Percentiles rank a stretch among this genome's conserved stretches.
Evolutionary conservation across 2,888 invertebrate genomes (phyloP).

Genomic region (Monopis laevigella): DNA sequence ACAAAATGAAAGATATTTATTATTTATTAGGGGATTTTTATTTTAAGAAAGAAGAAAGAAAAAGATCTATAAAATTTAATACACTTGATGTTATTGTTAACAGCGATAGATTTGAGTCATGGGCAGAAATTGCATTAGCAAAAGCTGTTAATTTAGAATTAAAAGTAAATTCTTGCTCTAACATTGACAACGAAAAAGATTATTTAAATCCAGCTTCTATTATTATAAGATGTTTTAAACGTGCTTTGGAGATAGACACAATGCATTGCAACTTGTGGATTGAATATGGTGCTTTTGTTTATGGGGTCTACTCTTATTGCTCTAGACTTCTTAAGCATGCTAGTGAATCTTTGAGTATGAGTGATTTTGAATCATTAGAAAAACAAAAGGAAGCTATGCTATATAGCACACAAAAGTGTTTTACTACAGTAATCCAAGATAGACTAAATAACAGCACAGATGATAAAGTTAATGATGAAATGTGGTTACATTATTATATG

Average conservation of each 20-base stretch:
- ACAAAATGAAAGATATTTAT: constrained; percentile 78
- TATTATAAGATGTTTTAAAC: constrained; percentile 82
- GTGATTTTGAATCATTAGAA: constrained; percentile 77
- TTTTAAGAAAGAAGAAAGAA: constrained; percentile 85
- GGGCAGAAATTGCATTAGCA: constrained; percentile 90
- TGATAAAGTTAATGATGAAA: constrained; percentile 76
- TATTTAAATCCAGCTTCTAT: constrained; percentile 75
- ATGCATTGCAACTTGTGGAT: constrained; percentile 84
- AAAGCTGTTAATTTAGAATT: constrained; percentile 81
- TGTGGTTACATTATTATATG: constrained; percentile 95
- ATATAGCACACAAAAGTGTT: constrained; percentile 80
- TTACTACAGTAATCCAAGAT: constrained; percentile 73
- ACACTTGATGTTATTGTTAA: constrained; percentile 84
- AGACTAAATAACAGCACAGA: constrained; percentile 56
- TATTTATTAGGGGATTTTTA: constrained; percentile 93
- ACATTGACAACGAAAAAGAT: constrained; percentile 67
- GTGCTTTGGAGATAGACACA: constrained; percentile 79
- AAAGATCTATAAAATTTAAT: constrained; percentile 82
- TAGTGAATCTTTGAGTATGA: constrained; percentile 77
- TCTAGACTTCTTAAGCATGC: constrained; percentile 87
- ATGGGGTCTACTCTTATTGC: constrained; percentile 89
- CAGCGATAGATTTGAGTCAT: constrained; percentile 85
- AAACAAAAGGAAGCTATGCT: constrained; percentile 83
- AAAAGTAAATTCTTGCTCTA: constrained; percentile 78
- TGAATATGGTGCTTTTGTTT: constrained; percentile 91